Conservation (phyloP, 2,113 vertebrate genomes). For the Axis porcinus region DNA sequence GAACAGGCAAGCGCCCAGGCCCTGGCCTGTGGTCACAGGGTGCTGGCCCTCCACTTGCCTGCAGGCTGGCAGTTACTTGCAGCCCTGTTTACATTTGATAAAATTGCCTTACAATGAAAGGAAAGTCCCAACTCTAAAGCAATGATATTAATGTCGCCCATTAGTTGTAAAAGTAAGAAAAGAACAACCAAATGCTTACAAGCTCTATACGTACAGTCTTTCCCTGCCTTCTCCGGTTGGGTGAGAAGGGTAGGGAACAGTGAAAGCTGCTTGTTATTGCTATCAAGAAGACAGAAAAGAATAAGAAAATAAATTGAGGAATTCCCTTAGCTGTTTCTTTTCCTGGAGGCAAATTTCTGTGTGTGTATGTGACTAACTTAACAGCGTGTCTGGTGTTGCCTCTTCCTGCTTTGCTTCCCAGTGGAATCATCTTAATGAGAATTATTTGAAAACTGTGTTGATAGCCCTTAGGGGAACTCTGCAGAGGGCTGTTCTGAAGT, state of each 20-base stretch:
- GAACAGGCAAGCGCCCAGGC: conserved; percentile 85
- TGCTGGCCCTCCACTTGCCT: background rate
- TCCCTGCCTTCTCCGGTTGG: background rate
- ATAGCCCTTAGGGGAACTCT: conserved; percentile 14
- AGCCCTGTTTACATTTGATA: background rate
- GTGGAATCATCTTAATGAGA: conserved; percentile 71
- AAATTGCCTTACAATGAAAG: background rate
- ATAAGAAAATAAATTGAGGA: conserved; percentile 68
- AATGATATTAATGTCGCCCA: background rate
- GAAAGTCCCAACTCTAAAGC: background rate
- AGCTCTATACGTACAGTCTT: rapidly evolving
- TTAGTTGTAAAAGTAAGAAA: background rate
- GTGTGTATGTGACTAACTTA: conserved; percentile 29
- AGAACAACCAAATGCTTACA: background rate
- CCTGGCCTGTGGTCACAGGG: rapidly evolving
- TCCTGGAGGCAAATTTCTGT: conserved; percentile 52
- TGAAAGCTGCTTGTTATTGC: conserved; percentile 23
- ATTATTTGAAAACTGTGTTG: conserved; percentile 50
- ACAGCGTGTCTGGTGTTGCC: conserved; percentile 20
- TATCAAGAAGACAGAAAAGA: conserved; percentile 50
- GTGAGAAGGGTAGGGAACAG: background rate
- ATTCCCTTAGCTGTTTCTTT: conserved; percentile 61
- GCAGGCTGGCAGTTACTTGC: background rate
- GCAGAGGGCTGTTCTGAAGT: conserved; percentile 15
- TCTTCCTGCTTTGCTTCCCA: conserved; percentile 47